Evolutionary conservation across 2,888 invertebrate genomes (phyloP).

Genomic region (Drosophila trichaetosa): DNA sequence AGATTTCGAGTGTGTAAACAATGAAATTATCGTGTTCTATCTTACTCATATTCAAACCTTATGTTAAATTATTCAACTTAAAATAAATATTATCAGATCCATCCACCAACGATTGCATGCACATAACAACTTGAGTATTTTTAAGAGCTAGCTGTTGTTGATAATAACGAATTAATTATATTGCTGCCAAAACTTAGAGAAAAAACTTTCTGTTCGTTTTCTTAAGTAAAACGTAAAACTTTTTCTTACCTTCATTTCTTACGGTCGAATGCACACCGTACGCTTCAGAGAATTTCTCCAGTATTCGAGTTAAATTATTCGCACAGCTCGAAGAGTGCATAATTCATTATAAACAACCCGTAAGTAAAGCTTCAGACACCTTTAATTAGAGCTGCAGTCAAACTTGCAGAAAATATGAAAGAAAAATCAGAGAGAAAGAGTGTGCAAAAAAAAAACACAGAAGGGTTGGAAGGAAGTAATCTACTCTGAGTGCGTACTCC

Average conservation of each 20-base stretch:
- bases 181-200: conserved; percentile 20
- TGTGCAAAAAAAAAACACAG: conserved; percentile 10
- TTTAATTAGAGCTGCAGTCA: conserved; percentile 63
- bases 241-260: conserved; percentile 23
- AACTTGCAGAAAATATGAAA: conserved; percentile 15
- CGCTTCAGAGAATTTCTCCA: conserved; percentile 23
- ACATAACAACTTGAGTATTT: background rate
- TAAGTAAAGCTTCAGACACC: conserved; percentile 51
- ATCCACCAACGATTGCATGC: background rate
- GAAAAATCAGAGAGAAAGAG: conserved; percentile 16
- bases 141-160: conserved; percentile 34
- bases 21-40: background rate
- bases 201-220: conserved; percentile 14
- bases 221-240: conserved; percentile 21
- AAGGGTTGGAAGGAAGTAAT: conserved; percentile 41
- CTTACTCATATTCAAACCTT: background rate
- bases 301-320: conserved; percentile 43
- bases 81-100: background rate
- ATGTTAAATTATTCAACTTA: background rate
- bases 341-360: conserved; percentile 39
- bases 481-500: conserved; percentile 48
- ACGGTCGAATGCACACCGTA: conserved; percentile 26
- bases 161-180: conserved; percentile 45
- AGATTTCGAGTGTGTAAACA: background rate
- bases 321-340: conserved; percentile 12